Percentiles rank a stretch among this genome's conserved stretches.
Conservation (phyloP, 2,797 vertebrate species). For the Semaprochilodus insignis region DNA sequence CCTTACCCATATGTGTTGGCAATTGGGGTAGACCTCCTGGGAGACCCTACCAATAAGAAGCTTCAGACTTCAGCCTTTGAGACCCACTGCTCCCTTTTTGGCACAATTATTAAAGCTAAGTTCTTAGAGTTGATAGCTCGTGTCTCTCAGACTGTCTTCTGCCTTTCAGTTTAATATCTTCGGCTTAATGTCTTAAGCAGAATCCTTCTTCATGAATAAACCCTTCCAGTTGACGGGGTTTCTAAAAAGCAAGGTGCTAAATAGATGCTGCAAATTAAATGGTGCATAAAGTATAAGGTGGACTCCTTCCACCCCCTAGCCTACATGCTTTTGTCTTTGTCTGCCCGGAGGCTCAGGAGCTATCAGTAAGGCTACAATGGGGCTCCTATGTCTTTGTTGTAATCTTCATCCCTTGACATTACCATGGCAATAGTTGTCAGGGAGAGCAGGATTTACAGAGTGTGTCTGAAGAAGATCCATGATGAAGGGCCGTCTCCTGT, state of each 20-base stretch:
- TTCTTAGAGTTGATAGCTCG: too few species aligned
- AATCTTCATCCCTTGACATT: conserved; percentile 4
- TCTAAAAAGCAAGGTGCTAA: background rate
- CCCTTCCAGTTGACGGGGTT: too few species aligned
- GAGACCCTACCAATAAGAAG: too few species aligned
- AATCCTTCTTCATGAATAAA: too few species aligned
- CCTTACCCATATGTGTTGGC: too few species aligned
- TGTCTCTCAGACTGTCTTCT: too few species aligned
- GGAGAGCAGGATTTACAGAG: conserved; percentile 3
- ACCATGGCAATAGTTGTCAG: conserved; percentile 12
- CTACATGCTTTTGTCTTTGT: background rate
- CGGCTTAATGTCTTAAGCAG: too few species aligned
- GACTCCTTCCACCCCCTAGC: background rate
- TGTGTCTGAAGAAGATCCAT: background rate
- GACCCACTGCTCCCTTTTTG: too few species aligned
- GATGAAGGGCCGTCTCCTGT: conserved; percentile 7
- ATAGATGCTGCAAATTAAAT: background rate
- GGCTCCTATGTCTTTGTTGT: background rate
- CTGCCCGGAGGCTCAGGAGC: background rate
- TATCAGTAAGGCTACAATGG: background rate
- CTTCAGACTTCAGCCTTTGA: too few species aligned
- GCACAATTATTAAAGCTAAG: too few species aligned
- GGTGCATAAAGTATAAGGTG: background rate
- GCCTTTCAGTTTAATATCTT: too few species aligned
- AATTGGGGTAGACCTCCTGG: too few species aligned